Evolutionary conservation across 2,113 vertebrate species (phyloP), one percentile per base, ranked within the genome.

Genomic region (Tapirus terrestris): DNA sequence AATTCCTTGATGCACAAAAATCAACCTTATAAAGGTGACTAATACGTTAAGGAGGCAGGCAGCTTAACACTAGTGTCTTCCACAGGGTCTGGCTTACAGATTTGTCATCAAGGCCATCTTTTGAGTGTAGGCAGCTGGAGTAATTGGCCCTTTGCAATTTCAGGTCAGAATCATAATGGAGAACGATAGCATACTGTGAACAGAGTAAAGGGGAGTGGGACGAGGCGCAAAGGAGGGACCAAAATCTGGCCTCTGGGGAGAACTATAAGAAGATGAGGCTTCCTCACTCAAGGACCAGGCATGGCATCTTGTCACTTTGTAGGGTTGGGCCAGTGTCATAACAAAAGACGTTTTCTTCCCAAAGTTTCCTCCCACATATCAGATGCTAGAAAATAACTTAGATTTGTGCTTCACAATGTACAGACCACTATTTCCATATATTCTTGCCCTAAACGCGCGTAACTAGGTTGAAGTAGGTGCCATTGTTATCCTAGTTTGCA

Each of bases 1-100:
- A 51, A 97, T 88, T n/a, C 53, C 67, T 67, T 94, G 81, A 93
- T 77, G 45, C 23, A 51, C n/a, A 65, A 93, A 91, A 91, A 51
- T 87, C 23, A 60, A 6, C n/a, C 29, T 73, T 51, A 60, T 67
- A 79, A 48, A 63, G 45, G 43, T 82, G 51, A 82, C 23, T 92
- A 11, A 13, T 86, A 85, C 16, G 0, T 61, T 48, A 94, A 85
- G 39, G 81, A 85, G 75, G 27, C 27, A 80, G 80, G 25, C 8
- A 51, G 51, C 5, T 90, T 89, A 80, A 63, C 33, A 20, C 12
- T 27, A 39, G 76, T n/a, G 61, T 25, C 17, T 93, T 72, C 36
- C 23, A 8, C 1, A 36, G 56, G 53, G 88, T 96, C 25, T 0
- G 3, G 11, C 36, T 60, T 51, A 76, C 56, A 83, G 43, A 63